Evolutionary conservation across 2,888 invertebrate genomes (phyloP), one percentile per base, ranked within the genome.

Genomic region (Gortyna flavago): DNA sequence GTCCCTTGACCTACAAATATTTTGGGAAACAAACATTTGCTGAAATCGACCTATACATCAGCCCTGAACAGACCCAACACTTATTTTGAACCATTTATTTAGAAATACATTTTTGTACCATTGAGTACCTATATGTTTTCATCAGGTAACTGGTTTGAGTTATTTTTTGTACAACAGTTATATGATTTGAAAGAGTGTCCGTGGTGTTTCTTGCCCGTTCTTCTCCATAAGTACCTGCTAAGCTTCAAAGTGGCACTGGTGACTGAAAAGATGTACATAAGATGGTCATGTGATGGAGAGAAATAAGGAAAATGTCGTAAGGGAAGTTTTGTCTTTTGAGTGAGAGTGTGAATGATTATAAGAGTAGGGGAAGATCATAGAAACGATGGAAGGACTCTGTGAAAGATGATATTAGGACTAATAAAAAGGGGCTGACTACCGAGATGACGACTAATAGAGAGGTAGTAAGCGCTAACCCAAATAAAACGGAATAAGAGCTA

Each of bases 31-130:
- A 85, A 85, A 81, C 75, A 79, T 85, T 83, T 85, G 75, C 87
- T 80, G 68, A 79, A 85, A 85, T 87, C 69, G 81, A 67, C 75
- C 72, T 76, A 79, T 81, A 79, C 65, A 71, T 80, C 72, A 79
- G n/a, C 80, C 44, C 76, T 64, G 29, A 75, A 67, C 71, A 44
- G 71, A 78, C 74, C 68, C 74, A 32, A 70, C 67, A 59, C 61
- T 75, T 82, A 80, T 80, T 85, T 83, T 65, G 64, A 77, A 86
- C 75, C 74, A 82, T 82, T 82, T 85, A 83, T 85, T 81, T 71
- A 68, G 48, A 68, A 44, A 70, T 35, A 44, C 16, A 25, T 48
- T 72, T 72, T 72, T 76, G 65, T 65, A 29, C 38, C 29, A 61
- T 66, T 65, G 44, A 68, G 44, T 80, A n/a, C n/a, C n/a, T n/a